phyloP scores from a whole-genome alignment of 1,140 invertebrate genomes.

The Pristionchus pacificus region DNA sequence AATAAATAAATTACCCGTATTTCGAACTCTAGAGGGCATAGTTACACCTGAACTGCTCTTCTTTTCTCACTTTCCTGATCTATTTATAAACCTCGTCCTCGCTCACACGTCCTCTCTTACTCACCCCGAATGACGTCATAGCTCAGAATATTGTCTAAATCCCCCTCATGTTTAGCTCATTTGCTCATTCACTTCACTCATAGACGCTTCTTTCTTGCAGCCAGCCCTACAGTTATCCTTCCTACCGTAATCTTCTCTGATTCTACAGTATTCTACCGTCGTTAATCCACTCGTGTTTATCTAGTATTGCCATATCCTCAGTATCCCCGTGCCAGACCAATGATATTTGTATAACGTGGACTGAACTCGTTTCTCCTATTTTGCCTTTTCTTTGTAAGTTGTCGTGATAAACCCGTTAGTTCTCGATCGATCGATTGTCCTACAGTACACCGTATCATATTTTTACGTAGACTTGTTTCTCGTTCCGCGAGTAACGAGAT shows the following conservation, averaged over 20 bases:
- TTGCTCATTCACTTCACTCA: conserved; percentile 4
- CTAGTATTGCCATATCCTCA: no score
- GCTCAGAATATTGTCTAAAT: background rate
- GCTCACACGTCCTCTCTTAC: background rate
- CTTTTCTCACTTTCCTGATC: background rate
- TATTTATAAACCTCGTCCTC: no score
- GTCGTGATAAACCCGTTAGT: no score
- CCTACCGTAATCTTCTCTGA: background rate
- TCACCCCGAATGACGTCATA: background rate
- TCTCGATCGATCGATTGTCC: no score
- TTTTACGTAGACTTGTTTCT: no score
- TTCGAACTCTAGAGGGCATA: background rate
- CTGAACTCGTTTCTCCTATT: no score
- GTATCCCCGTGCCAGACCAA: no score
- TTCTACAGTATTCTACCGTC: background rate
- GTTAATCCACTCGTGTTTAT: no score
- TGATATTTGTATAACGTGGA: no score
- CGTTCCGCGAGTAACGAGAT: no score
- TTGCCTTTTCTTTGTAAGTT: no score
- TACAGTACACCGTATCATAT: no score
- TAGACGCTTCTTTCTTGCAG: background rate
- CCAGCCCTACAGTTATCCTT: conserved; percentile 3
- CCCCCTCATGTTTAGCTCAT: background rate
- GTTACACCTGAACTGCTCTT: background rate
- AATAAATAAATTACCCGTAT: background rate